Base-by-base conservation (phyloP, 2,888 invertebrate genomes). In the Eupithecia centaureata region DNA sequence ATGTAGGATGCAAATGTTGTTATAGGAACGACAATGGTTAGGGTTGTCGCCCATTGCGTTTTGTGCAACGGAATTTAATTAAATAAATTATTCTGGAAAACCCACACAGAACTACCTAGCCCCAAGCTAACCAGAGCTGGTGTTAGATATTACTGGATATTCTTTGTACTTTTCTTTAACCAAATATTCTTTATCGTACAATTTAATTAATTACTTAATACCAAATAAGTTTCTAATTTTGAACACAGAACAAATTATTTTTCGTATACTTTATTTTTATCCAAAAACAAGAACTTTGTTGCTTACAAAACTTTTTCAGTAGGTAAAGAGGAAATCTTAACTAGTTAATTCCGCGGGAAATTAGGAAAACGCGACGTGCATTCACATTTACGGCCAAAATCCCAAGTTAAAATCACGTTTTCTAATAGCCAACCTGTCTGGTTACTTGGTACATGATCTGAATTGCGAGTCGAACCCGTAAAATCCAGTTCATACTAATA, bases 1-100 rank as follows among this genome's bases (percentile, higher is more conserved):
- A 81, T 77, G 80, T 78, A 80, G 78, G 72, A 83, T 81, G 83
- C 82, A 83, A 86, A 82, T 83, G 80, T 84, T 84, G 85, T 84
- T 80, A 80, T 72, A 60, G 65, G 27, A 64, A 57, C 35, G 68
- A 65, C 67, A 63, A 42, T 12, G 10, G 28, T 15, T 67, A 73
- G 73, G 71, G 71, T 38, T 69, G 71, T n/a, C 71, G 0, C 28
- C 10, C 10, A 22, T 10, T 22, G 42, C 18, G 18, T 42, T 42
- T 42, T 42, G 42, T 42, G 47, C 22, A 22, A 3, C n/a, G n/a
- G n/a, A n/a, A n/a, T n/a, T n/a, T n/a, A n/a, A n/a, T n/a, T n/a
- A n/a, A n/a, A n/a, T n/a, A n/a, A n/a, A n/a, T n/a, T n/a, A n/a
- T n/a, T n/a, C n/a, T n/a, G n/a, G n/a, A n/a, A n/a, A n/a, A n/a